Percentiles rank a stretch among this genome's conserved stretches.
These are phyloP conservation scores for Rhopilema esculentum DNA, from an alignment of 30 jellyfish, hydroid and myxozoan species.

Conservation along the genomic window DNA sequence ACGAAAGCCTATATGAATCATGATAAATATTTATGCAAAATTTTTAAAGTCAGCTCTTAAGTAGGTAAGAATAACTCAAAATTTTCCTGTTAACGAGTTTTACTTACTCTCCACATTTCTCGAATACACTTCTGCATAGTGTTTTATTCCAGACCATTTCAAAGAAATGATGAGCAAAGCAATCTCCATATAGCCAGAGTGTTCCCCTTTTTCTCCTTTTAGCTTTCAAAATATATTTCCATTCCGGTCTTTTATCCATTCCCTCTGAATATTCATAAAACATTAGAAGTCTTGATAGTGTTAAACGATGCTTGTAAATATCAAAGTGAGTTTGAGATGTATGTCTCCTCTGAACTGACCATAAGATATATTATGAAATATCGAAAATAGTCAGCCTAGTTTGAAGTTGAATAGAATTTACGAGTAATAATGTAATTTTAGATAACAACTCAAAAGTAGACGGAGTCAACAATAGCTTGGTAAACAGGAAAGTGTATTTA, in stretches of 20 bases:
- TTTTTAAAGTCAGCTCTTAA: background rate
- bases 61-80: too few species aligned
- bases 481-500: too few species aligned
- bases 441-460: too few species aligned
- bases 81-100: background rate
- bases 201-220: slow-evolving; percentile 54
- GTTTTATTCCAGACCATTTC: slow-evolving; percentile 74
- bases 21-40: too few species aligned
- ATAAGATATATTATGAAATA: too few species aligned
- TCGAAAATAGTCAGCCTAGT: too few species aligned
- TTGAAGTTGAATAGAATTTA: too few species aligned
- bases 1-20: too few species aligned
- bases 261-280: slow-evolving; percentile 15
- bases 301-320: background rate
- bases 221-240: slow-evolving; percentile 17
- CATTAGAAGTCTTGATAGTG: background rate
- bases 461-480: too few species aligned
- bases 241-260: slow-evolving; percentile 10
- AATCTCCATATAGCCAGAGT: slow-evolving; percentile 88
- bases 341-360: too few species aligned
- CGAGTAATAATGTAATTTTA: too few species aligned
- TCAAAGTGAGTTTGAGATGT: too few species aligned
- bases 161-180: slow-evolving; percentile 85
- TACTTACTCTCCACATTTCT: slow-evolving; percentile 73
- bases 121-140: slow-evolving; percentile 67